phyloP scores from a whole-genome alignment of 92 coral and sea anemone genomes.

The Zoanthus solanderi region DNA sequence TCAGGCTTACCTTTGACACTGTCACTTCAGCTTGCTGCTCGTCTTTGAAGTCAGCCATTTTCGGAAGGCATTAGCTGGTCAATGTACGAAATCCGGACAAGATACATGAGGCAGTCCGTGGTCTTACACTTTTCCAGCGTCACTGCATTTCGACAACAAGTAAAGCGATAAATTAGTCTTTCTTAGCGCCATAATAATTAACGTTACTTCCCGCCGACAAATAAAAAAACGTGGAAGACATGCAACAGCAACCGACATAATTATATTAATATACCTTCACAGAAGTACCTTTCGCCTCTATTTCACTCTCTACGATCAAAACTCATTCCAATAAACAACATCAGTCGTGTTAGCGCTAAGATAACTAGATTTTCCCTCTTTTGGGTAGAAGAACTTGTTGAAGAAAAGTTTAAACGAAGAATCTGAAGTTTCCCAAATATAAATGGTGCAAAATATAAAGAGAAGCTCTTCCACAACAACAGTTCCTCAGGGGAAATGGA shows the following conservation, averaged over 20 bases:
- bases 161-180: slow-evolving; percentile 2
- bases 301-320: neutral
- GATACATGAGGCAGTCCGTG: slow-evolving; percentile 37
- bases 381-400: neutral
- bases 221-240: slow-evolving; percentile 15
- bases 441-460: slow-evolving; percentile 14
- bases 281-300: slow-evolving; percentile 12
- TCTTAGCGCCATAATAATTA: slow-evolving; percentile 14
- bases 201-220: slow-evolving; percentile 28
- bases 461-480: slow-evolving; percentile 36
- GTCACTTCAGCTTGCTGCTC: slow-evolving; percentile 30
- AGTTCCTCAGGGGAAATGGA: slow-evolving; percentile 42
- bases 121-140: slow-evolving; percentile 31
- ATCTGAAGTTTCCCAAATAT: neutral
- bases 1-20: slow-evolving; percentile 27
- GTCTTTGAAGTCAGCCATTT: slow-evolving; percentile 53
- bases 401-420: neutral
- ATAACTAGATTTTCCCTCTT: neutral
- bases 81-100: slow-evolving; percentile 41
- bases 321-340: neutral
- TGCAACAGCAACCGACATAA: neutral
- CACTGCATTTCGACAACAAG: slow-evolving; percentile 42
- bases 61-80: slow-evolving; percentile 50
- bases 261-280: neutral
- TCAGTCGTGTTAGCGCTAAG: slow-evolving; percentile 1